phyloP scores from a whole-genome alignment of 2,113 vertebrate species.

The Talpa occidentalis region DNA sequence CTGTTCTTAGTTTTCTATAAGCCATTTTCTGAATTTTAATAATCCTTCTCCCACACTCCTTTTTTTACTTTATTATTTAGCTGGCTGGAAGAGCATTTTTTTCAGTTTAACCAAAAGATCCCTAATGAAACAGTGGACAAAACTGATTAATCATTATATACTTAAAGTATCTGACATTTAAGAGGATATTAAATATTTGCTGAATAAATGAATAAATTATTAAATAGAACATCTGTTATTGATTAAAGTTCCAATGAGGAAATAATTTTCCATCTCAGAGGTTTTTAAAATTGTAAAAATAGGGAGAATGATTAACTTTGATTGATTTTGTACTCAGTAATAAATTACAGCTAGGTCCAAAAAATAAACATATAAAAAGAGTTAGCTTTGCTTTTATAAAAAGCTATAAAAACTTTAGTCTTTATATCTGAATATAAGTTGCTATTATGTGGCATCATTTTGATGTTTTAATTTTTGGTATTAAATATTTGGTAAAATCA shows the following conservation, averaged over 20 bases:
- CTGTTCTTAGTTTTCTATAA: background rate
- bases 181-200: background rate
- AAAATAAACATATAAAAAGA: background rate
- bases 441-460: background rate
- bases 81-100: background rate
- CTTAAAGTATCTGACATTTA: background rate
- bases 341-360: conserved; percentile 10
- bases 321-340: conserved; percentile 8
- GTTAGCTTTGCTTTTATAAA: background rate
- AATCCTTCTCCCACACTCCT: background rate
- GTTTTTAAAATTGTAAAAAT: conserved; percentile 16
- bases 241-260: conserved; percentile 34
- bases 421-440: background rate
- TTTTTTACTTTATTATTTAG: background rate
- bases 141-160: background rate
- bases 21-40: background rate
- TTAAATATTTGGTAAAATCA: background rate
- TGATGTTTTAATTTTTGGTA: background rate
- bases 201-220: background rate
- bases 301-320: conserved; percentile 25
- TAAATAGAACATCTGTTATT: background rate
- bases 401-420: background rate
- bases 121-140: background rate
- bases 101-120: background rate
- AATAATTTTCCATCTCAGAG: conserved; percentile 5